A percentile compares a stretch with the other conserved stretches of the same genome.
phyloP scores from a whole-genome alignment of 2,797 vertebrate species.

The Molossus alvarezi region DNA sequence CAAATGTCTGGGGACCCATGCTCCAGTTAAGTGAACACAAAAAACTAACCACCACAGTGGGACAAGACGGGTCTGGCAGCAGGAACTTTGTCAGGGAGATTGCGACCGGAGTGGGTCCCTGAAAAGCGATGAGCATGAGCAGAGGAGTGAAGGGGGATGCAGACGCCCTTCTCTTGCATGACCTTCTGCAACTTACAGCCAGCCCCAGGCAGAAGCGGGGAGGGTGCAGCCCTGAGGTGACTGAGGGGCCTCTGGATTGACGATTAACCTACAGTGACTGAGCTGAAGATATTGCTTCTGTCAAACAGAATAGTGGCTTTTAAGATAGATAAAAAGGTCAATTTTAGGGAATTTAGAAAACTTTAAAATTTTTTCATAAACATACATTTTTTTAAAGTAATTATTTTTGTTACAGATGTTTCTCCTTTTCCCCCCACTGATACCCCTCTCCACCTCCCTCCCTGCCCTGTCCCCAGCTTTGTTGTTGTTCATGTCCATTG shows the following conservation, averaged over 20 bases:
- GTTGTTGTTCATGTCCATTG: no score
- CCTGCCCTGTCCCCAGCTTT: no score
- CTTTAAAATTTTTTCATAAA: background rate
- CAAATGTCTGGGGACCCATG: background rate
- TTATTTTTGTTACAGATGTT: no score
- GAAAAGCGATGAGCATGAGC: background rate
- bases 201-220: background rate
- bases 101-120: no score
- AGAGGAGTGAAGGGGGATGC: background rate
- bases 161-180: background rate
- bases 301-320: background rate
- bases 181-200: background rate
- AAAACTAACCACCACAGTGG: no score
- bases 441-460: no score
- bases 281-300: background rate
- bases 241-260: background rate
- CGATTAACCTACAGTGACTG: background rate
- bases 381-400: background rate
- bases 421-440: no score
- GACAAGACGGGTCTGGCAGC: background rate
- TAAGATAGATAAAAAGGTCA: background rate
- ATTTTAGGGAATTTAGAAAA: background rate
- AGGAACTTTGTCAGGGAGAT: background rate
- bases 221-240: background rate
- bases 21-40: background rate